These are phyloP conservation scores for Piezodorus guildinii DNA, from an alignment of 1,140 invertebrate genomes.

Conservation along the genomic window DNA sequence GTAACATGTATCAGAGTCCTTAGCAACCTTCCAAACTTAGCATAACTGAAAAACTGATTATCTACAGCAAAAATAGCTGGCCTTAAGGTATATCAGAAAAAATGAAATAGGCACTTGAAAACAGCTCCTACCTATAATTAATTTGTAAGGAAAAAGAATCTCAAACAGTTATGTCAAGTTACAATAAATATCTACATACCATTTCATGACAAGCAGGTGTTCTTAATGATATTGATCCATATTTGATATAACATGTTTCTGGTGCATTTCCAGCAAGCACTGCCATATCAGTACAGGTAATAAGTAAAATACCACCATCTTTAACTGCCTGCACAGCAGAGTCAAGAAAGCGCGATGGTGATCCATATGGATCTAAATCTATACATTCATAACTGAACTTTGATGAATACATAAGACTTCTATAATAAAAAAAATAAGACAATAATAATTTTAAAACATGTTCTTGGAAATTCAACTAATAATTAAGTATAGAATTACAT, in stretches of 20 bases:
- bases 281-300: conserved; percentile 97
- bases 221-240: conserved; percentile 80
- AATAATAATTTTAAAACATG: not conserved
- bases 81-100: too few species aligned
- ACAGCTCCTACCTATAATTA: too few species aligned
- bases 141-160: too few species aligned
- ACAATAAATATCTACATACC: conserved; percentile 36
- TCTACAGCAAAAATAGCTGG: not conserved
- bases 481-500: conserved; percentile 31
- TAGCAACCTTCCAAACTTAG: too few species aligned
- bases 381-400: conserved; percentile 64
- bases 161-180: not conserved
- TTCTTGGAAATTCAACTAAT: not conserved
- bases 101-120: too few species aligned
- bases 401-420: conserved; percentile 8
- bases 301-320: conserved; percentile 72
- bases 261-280: conserved; percentile 89
- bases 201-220: conserved; percentile 92
- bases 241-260: conserved; percentile 90
- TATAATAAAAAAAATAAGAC: not conserved
- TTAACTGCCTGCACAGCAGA: conserved; percentile 64
- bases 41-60: not conserved
- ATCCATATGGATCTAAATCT: conserved; percentile 97
- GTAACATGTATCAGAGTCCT: too few species aligned
- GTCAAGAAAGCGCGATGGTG: conserved; percentile 86